Evolutionary conservation across 2,797 vertebrate genomes (phyloP), one percentile per base, ranked within the genome.

Genomic region (Heterohyrax brucei): DNA sequence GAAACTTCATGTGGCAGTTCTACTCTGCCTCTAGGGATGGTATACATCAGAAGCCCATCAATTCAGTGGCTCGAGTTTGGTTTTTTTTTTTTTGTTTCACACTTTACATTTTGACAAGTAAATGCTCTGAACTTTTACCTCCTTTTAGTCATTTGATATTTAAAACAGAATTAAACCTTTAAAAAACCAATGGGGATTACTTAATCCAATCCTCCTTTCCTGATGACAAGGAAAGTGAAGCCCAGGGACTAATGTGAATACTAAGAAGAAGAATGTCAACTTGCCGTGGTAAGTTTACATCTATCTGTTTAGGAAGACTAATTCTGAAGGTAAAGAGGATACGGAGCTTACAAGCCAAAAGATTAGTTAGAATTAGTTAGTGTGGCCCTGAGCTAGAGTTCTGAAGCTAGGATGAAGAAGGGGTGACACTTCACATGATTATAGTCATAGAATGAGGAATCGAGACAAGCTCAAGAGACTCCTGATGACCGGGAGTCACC

Each of bases 61-160:
- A 39, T 39, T 39, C 39, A 39, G 39, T 39, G 39, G 39, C 39
- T 39, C 39, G 39, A 39, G 39, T 39, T 39, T 39, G 39, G 39
- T 39, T 39, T 39, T 39, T 39, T 39, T 39, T 39, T 39, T 39
- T 39, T 39, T 39, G 39, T 39, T 53, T 80, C 50, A 2, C n/a
- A 85, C 39, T 95, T 95, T 96, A 93, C 4, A 39, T 88, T 93
- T 81, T 92, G 66, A 95, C 79, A 96, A 28, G 46, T 92, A n/a
- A 91, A 68, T n/a, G 64, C 16, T 93, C 78, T 95, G 53, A 89
- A 95, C 76, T 22, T 90, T 81, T 85, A 75, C 7, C 50, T 87
- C 50, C 3, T n/a, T 87, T n/a, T n/a, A 86, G 6, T 86, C 50
- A 53, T 14, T 73, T 56, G 10, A 87, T 53, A n/a, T 44, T 75